A percentile compares a stretch with the other conserved stretches of the same genome.
Conservation (phyloP, 2,797 vertebrate species). For the Chloroceryle amazona region DNA sequence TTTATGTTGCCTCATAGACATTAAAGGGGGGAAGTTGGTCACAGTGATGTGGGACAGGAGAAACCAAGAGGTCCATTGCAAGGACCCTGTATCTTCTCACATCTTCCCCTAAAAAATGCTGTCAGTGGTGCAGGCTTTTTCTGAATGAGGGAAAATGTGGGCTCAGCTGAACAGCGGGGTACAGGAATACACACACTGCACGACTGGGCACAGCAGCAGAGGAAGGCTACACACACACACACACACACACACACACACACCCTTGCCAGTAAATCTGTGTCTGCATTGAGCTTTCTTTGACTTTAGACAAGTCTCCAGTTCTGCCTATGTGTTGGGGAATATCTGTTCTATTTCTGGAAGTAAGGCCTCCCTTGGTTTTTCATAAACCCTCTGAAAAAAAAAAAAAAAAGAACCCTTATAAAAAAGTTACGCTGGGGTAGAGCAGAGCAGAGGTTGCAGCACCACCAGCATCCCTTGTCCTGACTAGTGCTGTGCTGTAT, state of each 20-base stretch:
- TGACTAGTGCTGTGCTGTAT: not conserved
- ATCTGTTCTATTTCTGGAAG: not conserved
- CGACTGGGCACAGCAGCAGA: not conserved
- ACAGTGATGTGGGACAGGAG: not conserved
- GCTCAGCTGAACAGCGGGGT: not conserved
- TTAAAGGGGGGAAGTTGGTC: not conserved
- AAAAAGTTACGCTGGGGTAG: not conserved
- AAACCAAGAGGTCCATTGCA: not conserved
- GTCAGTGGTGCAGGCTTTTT: accelerated
- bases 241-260: no score
- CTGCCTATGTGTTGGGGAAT: not conserved
- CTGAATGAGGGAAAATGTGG: accelerated
- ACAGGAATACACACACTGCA: not conserved
- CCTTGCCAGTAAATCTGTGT: not conserved
- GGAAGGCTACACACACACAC: not conserved
- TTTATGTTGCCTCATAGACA: not conserved
- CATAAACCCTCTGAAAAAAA: not conserved
- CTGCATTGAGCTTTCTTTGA: not conserved
- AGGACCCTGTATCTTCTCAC: not conserved
- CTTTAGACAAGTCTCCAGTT: not conserved
- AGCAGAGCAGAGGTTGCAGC: not conserved
- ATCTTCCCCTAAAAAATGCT: not conserved
- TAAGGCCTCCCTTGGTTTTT: not conserved
- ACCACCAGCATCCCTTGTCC: not conserved
- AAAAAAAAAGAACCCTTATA: not conserved